Base-by-base conservation (phyloP, 2,797 vertebrate genomes). In the Centropyge bicolor region DNA sequence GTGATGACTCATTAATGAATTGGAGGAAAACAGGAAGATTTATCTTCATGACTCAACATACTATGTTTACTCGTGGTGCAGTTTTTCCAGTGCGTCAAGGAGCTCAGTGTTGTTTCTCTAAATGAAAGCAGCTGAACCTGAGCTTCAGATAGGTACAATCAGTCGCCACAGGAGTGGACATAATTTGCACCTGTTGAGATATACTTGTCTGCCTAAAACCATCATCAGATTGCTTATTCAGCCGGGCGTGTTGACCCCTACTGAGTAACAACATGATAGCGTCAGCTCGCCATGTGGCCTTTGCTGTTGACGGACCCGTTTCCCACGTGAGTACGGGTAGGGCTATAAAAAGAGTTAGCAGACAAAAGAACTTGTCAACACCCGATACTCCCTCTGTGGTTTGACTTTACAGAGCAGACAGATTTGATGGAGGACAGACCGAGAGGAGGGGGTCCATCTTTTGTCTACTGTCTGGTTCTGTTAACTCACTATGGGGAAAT, bases 341-440 rank as follows among this genome's bases (percentile, higher is more conserved):
- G 60, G 49, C 81, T 86, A 85, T 85, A 78, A 87, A 91, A 85
- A 86, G 88, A 76, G 80, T 68, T 40, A 2, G 76, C 57, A 71
- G 76, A 93, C 90, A 92, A 93, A 93, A 76, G 86, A 49, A 60
- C 71, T 31, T n/a, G 80, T 89, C 87, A 86, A 89, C 89, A 92
- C 73, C 48, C 19, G 91, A 94, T 90, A 91, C 85, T 66, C 78
- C 75, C 68, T 56, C 76, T 80, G 84, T 35, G 81, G 84, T 88
- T 84, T 86, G 89, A 83, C 82, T 84, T 91, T 85, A 88, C 86
- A 77, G 60, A 43, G 57, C 43, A 69, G 85, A 78, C 78, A 57
- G 80, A 89, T 89, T 82, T 76, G 75, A 88, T 10, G 27, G 73
- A 69, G 41, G 70, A 80, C 55, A 36, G 72, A 45, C 40, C 0